Percentiles rank a stretch among this genome's conserved stretches.
These are phyloP conservation scores for Phymastichus coffea DNA, from an alignment of 1,140 invertebrate genomes.

Conservation along the genomic window DNA sequence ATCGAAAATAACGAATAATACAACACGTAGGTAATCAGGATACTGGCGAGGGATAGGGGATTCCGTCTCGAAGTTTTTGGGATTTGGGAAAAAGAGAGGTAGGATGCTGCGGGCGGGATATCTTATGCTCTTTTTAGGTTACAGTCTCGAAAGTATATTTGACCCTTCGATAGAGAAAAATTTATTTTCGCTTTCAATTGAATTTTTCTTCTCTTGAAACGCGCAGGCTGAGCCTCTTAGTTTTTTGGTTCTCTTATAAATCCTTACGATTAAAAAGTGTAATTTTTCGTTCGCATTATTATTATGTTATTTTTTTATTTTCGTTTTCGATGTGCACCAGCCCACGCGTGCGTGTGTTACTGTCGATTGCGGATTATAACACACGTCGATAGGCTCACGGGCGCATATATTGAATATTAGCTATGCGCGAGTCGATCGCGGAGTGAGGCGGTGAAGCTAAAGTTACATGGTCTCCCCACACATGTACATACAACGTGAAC, in stretches of 20 bases:
- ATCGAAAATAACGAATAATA: slow-evolving; percentile 60
- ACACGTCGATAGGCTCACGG: slow-evolving; percentile 19
- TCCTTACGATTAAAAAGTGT: too few species aligned
- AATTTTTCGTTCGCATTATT: too few species aligned
- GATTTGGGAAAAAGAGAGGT: neutral
- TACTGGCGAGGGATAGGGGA: slow-evolving; percentile 32
- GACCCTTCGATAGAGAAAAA: slow-evolving; percentile 9
- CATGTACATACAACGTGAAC: slow-evolving; percentile 57
- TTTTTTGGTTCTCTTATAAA: too few species aligned
- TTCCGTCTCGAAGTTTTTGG: slow-evolving; percentile 19
- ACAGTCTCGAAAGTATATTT: neutral
- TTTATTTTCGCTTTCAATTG: neutral
- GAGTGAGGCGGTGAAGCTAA: slow-evolving; percentile 55
- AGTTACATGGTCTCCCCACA: slow-evolving; percentile 59
- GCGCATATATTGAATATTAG: slow-evolving; percentile 7
- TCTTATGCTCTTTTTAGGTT: too few species aligned
- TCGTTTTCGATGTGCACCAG: slow-evolving; percentile 21
- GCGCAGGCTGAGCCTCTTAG: slow-evolving; percentile 20
- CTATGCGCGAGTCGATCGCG: slow-evolving; percentile 34
- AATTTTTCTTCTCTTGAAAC: slow-evolving; percentile 10
- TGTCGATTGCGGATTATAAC: slow-evolving; percentile 17
- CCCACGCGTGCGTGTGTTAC: slow-evolving; percentile 13
- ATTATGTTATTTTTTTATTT: neutral
- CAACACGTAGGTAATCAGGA: slow-evolving; percentile 55
- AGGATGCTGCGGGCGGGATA: neutral